A percentile compares a stretch with the other conserved stretches of the same genome.
phyloP scores from a whole-genome alignment of 2,888 invertebrate genomes.

The Sipha maydis region DNA sequence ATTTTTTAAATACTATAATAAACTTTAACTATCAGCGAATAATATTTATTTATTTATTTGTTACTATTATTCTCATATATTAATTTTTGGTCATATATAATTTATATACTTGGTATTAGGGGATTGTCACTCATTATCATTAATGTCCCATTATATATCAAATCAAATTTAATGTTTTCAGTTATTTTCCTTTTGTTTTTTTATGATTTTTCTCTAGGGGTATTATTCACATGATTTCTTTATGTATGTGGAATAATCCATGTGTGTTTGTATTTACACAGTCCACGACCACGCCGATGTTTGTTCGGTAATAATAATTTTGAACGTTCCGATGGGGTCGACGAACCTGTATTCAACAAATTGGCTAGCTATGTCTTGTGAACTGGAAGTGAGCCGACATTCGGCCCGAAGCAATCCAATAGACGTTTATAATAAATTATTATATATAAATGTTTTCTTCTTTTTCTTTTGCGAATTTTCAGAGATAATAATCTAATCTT shows the following conservation, averaged over 20 bases:
- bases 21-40: too few relatives aligned
- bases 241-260: not conserved
- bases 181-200: conserved; percentile 23
- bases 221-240: not conserved
- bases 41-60: too few relatives aligned
- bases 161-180: not conserved
- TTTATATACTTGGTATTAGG: too few relatives aligned
- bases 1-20: too few relatives aligned
- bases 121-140: too few relatives aligned
- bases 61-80: too few relatives aligned
- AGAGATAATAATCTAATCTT: too few relatives aligned
- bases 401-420: conserved; percentile 22
- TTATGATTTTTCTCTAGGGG: conserved; percentile 11
- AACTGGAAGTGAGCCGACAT: conserved; percentile 12
- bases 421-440: conserved; percentile 21
- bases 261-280: not conserved
- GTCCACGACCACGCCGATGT: conserved; percentile 32
- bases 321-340: conserved; percentile 40
- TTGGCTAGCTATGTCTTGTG: not conserved
- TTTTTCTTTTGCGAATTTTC: not conserved
- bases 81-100: too few relatives aligned
- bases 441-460: not conserved
- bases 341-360: conserved; percentile 49
- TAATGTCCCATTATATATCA: conserved; percentile 11
- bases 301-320: conserved; percentile 35